phyloP scores from a whole-genome alignment of 2,113 vertebrate species.

The Mugil cephalus region DNA sequence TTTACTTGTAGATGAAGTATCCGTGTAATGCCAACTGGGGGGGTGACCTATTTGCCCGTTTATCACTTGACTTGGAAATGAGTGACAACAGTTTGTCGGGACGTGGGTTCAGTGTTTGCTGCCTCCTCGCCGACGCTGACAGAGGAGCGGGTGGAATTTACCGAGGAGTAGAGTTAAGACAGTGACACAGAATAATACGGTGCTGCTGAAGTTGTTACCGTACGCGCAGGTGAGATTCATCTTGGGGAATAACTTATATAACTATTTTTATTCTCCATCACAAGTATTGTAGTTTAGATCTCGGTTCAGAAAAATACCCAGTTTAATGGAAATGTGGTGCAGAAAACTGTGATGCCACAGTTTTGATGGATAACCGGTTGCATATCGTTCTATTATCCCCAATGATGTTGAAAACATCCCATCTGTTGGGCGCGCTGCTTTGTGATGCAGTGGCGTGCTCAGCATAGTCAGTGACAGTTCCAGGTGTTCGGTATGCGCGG shows the following conservation, averaged over 20 bases:
- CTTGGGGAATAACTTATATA: neutral
- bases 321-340: neutral
- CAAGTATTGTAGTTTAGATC: neutral
- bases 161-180: neutral
- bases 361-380: constrained; percentile 36
- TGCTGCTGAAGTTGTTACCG: neutral
- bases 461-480: constrained; percentile 34
- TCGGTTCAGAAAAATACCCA: neutral
- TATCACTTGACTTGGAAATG: constrained; percentile 47
- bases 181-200: neutral
- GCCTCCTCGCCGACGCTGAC: constrained; percentile 8
- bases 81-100: constrained; percentile 32
- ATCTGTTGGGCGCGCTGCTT: constrained; percentile 48
- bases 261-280: neutral
- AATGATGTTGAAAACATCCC: constrained; percentile 40
- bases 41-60: constrained; percentile 43
- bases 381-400: constrained; percentile 38
- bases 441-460: constrained; percentile 34
- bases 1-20: constrained; percentile 65
- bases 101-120: constrained; percentile 2
- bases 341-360: neutral
- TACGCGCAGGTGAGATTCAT: constrained; percentile 4
- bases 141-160: constrained; percentile 4
- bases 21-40: constrained; percentile 42
- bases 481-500: constrained; percentile 59